Evolutionary conservation across 2,113 vertebrate genomes (phyloP).

Genomic region (Cyprinodon tularosa): DNA sequence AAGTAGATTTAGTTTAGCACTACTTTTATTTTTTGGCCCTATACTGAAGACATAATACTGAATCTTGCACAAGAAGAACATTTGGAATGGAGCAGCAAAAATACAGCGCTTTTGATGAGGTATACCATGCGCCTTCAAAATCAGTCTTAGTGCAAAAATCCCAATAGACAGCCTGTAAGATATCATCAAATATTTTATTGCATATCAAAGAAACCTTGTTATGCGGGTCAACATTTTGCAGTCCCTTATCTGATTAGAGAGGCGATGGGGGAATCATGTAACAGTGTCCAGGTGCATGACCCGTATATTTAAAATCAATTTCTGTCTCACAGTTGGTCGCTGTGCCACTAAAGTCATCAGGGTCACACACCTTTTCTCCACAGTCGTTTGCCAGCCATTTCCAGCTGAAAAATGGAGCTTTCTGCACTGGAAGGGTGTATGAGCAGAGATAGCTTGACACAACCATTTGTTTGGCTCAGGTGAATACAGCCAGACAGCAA

Average conservation of each 20-base stretch:
- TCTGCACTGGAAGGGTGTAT: conserved; percentile 70
- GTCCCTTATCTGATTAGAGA: conserved; percentile 44
- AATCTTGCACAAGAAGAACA: not conserved
- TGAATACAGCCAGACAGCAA: conserved; percentile 74
- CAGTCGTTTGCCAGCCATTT: conserved; percentile 64
- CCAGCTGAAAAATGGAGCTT: conserved; percentile 76
- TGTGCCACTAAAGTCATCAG: conserved; percentile 71
- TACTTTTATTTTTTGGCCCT: no score
- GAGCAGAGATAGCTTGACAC: conserved; percentile 78
- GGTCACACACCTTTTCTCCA: conserved; percentile 68
- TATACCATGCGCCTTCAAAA: conserved; percentile 6
- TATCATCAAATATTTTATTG: conserved; percentile 13
- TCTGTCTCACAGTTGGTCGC: conserved; percentile 65
- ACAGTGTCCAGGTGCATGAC: conserved; percentile 40
- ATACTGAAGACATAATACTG: not conserved
- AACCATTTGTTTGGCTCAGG: conserved; percentile 79
- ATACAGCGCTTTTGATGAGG: not conserved
- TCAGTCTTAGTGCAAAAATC: not conserved
- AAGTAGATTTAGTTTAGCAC: not conserved
- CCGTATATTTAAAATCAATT: conserved; percentile 71
- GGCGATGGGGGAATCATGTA: conserved; percentile 45
- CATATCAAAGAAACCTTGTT: conserved; percentile 25
- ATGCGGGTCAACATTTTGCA: conserved; percentile 27
- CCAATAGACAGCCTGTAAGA: not conserved
- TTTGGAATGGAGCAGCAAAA: not conserved